Evolutionary conservation across 2,113 vertebrate genomes (phyloP).

Genomic region (Oostethus manadensis): DNA sequence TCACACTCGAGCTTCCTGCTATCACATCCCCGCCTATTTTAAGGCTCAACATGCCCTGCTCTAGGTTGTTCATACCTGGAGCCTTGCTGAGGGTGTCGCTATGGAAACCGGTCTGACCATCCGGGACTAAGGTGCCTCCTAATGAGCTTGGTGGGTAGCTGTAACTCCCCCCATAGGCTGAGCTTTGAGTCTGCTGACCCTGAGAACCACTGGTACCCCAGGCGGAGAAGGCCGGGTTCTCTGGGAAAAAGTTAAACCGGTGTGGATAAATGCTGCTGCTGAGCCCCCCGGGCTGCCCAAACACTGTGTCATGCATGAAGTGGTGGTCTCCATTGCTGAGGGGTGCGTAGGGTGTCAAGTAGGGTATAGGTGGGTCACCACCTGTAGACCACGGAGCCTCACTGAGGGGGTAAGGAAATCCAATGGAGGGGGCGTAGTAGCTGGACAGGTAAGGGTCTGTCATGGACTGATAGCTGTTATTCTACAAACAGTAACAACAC

Average conservation of each 20-base stretch:
- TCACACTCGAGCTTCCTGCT: slow-evolving; percentile 79
- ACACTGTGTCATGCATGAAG: slow-evolving; percentile 96
- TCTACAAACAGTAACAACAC: slow-evolving; percentile 70
- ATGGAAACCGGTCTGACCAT: slow-evolving; percentile 93
- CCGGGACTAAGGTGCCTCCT: slow-evolving; percentile 86
- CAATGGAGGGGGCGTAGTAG: slow-evolving; percentile 95
- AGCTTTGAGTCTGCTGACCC: slow-evolving; percentile 93
- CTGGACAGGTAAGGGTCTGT: slow-evolving; percentile 94
- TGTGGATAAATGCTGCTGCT: slow-evolving; percentile 94
- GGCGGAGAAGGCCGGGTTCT: slow-evolving; percentile 93
- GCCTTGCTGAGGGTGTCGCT: slow-evolving; percentile 91
- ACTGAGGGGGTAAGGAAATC: slow-evolving; percentile 93
- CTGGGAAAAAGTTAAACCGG: slow-evolving; percentile 95
- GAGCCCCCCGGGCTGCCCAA: slow-evolving; percentile 91
- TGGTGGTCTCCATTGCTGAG: slow-evolving; percentile 97
- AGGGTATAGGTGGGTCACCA: slow-evolving; percentile 93
- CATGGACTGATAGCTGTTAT: slow-evolving; percentile 97
- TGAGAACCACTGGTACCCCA: slow-evolving; percentile 95
- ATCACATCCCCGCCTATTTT: slow-evolving; percentile 89
- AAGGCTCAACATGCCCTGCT: slow-evolving; percentile 93
- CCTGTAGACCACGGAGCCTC: slow-evolving; percentile 97
- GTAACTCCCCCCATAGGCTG: slow-evolving; percentile 92
- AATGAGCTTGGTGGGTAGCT: slow-evolving; percentile 93
- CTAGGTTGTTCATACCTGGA: slow-evolving; percentile 93
- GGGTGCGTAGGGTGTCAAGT: slow-evolving; percentile 94